These are phyloP conservation scores for Synanceia verrucosa DNA, from an alignment of 2,797 vertebrate species.

Conservation along the genomic window DNA sequence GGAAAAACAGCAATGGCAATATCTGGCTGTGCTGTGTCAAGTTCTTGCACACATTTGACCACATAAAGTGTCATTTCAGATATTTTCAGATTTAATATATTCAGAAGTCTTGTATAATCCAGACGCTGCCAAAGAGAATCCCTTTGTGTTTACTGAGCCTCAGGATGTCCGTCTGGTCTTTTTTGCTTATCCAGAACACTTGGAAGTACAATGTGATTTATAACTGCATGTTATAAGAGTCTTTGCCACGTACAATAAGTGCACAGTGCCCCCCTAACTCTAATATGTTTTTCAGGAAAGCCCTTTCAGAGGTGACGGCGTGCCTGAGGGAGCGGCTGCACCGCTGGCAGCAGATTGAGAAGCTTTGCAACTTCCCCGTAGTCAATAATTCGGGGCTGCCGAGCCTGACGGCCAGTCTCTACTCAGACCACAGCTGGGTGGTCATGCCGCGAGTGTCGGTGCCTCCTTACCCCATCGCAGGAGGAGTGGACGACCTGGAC, in stretches of 20 bases:
- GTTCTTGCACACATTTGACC: neutral
- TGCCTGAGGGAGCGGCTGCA: conserved; percentile 96
- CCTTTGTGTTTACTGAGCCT: conserved; percentile 12
- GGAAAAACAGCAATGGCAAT: neutral
- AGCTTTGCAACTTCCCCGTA: conserved; percentile 94
- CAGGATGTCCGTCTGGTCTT: too few relatives aligned
- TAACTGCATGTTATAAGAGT: too few relatives aligned
- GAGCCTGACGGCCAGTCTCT: conserved; percentile 93
- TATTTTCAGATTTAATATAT: neutral
- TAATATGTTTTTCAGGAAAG: conserved; percentile 82
- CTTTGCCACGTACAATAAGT: neutral
- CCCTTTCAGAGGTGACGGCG: conserved; percentile 94
- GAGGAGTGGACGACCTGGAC: conserved; percentile 97
- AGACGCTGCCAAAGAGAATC: neutral
- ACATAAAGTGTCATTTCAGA: neutral
- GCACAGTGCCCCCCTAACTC: neutral
- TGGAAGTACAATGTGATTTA: too few relatives aligned
- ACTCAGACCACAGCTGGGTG: conserved; percentile 98
- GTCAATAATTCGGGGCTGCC: conserved; percentile 96
- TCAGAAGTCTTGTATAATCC: neutral
- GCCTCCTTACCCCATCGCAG: conserved; percentile 96
- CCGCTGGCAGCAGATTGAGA: conserved; percentile 99
- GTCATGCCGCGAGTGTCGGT: conserved; percentile 97
- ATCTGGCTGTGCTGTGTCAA: neutral
- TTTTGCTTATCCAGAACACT: too few relatives aligned